Conservation (phyloP, 2,113 vertebrate genomes). For the Ornithorhynchus anatinus region DNA sequence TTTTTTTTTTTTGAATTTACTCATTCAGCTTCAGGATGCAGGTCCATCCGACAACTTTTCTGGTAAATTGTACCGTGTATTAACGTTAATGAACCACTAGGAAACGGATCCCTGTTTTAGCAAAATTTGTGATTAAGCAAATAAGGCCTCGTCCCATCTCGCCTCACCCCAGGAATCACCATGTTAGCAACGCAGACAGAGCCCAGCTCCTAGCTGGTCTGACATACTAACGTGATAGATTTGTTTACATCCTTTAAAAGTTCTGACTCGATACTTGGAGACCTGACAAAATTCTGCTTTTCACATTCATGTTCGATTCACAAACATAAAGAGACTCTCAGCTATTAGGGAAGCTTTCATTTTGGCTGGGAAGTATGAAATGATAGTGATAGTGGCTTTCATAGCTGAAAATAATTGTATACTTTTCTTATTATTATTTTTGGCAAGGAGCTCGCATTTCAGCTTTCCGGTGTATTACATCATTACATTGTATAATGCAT, state of each 20-base stretch:
- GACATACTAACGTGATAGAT: slow-evolving; percentile 54
- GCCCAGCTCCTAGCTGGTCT: slow-evolving; percentile 23
- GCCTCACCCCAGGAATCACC: slow-evolving; percentile 40
- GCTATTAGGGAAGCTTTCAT: slow-evolving; percentile 76
- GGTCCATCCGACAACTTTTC: slow-evolving; percentile 49
- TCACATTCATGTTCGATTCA: slow-evolving; percentile 58
- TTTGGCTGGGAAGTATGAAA: slow-evolving; percentile 72
- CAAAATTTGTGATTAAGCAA: slow-evolving; percentile 62
- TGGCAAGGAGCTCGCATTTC: slow-evolving; percentile 72
- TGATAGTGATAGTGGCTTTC: slow-evolving; percentile 75
- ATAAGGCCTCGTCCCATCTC: slow-evolving; percentile 41
- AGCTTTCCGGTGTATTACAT: slow-evolving; percentile 79
- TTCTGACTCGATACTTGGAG: slow-evolving; percentile 63
- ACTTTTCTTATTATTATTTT: slow-evolving; percentile 84
- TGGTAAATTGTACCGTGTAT: slow-evolving; percentile 46
- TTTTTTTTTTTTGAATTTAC: slow-evolving; percentile 46
- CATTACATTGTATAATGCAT: slow-evolving; percentile 84
- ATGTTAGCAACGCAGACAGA: slow-evolving; percentile 25
- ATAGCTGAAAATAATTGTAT: slow-evolving; percentile 82
- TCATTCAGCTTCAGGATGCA: too few relatives aligned
- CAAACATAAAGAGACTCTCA: slow-evolving; percentile 71
- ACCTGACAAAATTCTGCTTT: slow-evolving; percentile 52
- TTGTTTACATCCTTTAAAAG: slow-evolving; percentile 74
- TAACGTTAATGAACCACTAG: slow-evolving; percentile 59
- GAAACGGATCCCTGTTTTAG: slow-evolving; percentile 41